Evolutionary conservation across 2,888 invertebrate species (phyloP).

Genomic region (Petrolisthes cinctipes): DNA sequence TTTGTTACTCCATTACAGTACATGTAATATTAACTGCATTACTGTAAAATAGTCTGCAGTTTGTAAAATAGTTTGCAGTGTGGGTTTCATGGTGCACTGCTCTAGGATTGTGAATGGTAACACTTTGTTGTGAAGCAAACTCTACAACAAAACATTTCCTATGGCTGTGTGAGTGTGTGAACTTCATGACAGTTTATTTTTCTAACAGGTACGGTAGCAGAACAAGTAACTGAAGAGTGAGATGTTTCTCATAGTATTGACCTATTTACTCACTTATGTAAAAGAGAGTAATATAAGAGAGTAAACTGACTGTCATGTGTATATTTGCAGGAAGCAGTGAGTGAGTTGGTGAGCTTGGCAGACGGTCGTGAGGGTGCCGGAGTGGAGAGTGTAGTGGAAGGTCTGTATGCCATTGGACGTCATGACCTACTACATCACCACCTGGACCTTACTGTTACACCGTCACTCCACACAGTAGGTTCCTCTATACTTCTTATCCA

Average conservation of each 20-base stretch:
- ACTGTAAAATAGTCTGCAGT: no score
- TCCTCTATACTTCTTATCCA: neutral
- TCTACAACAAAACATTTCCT: no score
- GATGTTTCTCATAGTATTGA: neutral
- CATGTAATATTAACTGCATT: no score
- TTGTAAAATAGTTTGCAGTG: no score
- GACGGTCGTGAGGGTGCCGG: conserved; percentile 13
- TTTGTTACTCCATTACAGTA: no score
- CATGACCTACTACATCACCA: conserved; percentile 60
- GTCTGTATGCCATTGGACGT: conserved; percentile 57
- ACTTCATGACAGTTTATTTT: neutral
- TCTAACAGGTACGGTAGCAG: neutral
- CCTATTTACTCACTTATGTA: neutral
- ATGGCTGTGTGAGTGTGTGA: no score
- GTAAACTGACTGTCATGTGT: neutral
- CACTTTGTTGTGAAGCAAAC: no score
- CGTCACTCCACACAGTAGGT: conserved; percentile 48
- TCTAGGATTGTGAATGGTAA: no score
- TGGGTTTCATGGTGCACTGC: no score
- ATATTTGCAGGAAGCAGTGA: conserved; percentile 32
- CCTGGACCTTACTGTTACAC: conserved; percentile 47
- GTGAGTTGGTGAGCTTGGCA: conserved; percentile 31
- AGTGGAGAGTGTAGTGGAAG: conserved; percentile 44
- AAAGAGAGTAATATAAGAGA: neutral
- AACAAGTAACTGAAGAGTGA: neutral